Base-by-base conservation (phyloP, 2,113 vertebrate genomes). In the Numenius arquata region DNA sequence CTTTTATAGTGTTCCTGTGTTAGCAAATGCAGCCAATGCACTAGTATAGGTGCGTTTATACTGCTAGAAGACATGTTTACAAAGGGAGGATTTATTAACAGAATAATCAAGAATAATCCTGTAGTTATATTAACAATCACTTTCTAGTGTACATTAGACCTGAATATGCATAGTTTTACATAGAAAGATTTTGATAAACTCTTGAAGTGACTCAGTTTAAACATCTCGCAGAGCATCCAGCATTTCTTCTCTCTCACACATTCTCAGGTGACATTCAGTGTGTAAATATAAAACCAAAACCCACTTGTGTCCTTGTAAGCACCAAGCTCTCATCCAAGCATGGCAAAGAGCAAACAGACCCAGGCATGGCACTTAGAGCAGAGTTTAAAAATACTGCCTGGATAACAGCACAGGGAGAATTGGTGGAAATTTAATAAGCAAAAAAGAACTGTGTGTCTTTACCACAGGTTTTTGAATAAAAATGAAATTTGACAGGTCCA, bases 401-500 rank as follows among this genome's bases (percentile, higher is more conserved):
- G 45, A 1, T 71, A 85, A 81, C 81, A 83, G 59, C 22, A 83
- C 45, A 26, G 79, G 63, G 63, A 79, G 85, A 90, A 90, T 12
- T 75, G 73, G 65, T 86, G 79, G 75, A 93, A 94, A 96, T 83
- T 36, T 45, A 95, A 93, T 95, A 95, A 96, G 84, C 48, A 56
- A 67, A 85, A 93, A 94, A 81, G 58, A 73, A 65, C 85, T 73
- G 72, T 8, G 50, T 89, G 84, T 91, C 90, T 95, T 90, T 95
- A 87, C 93, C 80, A 88, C 83, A 76, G 74, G 67, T 96, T 95
- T 96, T 89, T 97, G 96, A 95, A 88, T 80, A 93, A 96, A 97
- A 97, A 91, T 97, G 93, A 96, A 96, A 56, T 95, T 77, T 97
- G 97, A 97, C 96, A 97, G 92, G 75, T 95, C 92, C 86, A 97